Conservation (phyloP, 2,113 vertebrate genomes). For the Ardeotis arabs region DNA sequence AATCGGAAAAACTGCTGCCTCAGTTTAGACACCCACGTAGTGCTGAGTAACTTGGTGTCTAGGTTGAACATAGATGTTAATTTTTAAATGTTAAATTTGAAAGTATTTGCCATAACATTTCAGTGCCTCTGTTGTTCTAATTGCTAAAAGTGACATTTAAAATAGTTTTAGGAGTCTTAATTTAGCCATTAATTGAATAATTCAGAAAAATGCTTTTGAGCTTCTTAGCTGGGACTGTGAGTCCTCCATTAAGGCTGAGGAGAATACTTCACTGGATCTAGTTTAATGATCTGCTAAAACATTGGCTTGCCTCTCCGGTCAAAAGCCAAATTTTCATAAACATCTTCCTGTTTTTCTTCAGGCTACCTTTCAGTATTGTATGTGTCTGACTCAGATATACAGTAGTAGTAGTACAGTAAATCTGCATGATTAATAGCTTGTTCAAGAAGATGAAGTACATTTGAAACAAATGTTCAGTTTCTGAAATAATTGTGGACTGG, state of each 20-base stretch:
- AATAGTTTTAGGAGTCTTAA: background rate
- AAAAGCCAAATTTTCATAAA: background rate
- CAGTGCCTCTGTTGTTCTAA: background rate
- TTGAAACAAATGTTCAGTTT: background rate
- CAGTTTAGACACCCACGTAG: rapidly evolving
- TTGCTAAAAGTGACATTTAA: background rate
- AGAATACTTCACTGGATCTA: background rate
- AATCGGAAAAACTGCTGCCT: background rate
- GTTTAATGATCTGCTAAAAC: background rate
- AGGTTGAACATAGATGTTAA: background rate
- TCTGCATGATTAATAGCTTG: background rate
- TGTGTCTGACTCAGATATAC: background rate
- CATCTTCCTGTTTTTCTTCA: background rate
- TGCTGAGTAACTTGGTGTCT: background rate
- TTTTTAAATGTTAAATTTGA: background rate
- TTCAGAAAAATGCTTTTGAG: background rate
- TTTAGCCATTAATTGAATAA: background rate
- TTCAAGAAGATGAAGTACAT: background rate
- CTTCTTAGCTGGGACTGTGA: background rate
- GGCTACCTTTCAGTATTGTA: background rate
- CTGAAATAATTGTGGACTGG: background rate
- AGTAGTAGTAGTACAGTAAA: background rate
- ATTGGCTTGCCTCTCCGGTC: background rate
- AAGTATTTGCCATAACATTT: background rate
- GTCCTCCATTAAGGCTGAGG: background rate